Base-by-base conservation (phyloP, 2,888 invertebrate species). In the Aromia moschata region DNA sequence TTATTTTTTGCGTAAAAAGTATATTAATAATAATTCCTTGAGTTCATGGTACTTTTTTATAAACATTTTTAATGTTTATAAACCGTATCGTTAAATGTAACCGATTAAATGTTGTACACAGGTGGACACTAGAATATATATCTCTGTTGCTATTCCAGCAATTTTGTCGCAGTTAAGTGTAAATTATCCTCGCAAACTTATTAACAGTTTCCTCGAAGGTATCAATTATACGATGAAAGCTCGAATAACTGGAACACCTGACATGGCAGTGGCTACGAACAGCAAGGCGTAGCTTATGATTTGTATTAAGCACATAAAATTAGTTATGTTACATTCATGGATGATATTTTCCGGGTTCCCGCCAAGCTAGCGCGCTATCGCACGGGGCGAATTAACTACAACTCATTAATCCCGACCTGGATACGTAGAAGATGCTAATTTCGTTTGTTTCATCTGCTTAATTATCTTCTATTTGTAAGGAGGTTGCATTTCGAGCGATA, bases 301-400 rank as follows among this genome's bases (percentile, higher is more conserved):
- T 66, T 64, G 63, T 66, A 66, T 58, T 65, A 65, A 62, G 65
- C 63, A 63, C 59, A 60, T 62, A 61, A 66, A 66, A 66, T 66
- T 64, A 66, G 61, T 66, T 62, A 60, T 56, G 65, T 65, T 63
- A 59, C 63, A 52, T 62, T 59, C 59, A 54, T 16, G 59, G 60
- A 58, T 59, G 60, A 65, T 61, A 61, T 57, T 59, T 63, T 60
- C 56, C 51, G 45, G 53, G 45, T 59, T 64, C 37, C 45, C 57
- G 43, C 49, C 17, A 36, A 53, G 40, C 46, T 36, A 18, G 38
- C 56, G 18, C 30, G 44, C 52, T 59, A 44, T 38, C 49, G 44
- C 52, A 15, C 52, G 30, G 43, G 12, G 4, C 43, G 38, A 60
- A 58, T 58, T 56, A 60, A 58, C 65, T 58, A 53, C 58, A 65